Percentiles rank a stretch among this genome's conserved stretches.
phyloP scores from a whole-genome alignment of 64 coral and sea anemone species.

The Orbicella faveolata region DNA sequence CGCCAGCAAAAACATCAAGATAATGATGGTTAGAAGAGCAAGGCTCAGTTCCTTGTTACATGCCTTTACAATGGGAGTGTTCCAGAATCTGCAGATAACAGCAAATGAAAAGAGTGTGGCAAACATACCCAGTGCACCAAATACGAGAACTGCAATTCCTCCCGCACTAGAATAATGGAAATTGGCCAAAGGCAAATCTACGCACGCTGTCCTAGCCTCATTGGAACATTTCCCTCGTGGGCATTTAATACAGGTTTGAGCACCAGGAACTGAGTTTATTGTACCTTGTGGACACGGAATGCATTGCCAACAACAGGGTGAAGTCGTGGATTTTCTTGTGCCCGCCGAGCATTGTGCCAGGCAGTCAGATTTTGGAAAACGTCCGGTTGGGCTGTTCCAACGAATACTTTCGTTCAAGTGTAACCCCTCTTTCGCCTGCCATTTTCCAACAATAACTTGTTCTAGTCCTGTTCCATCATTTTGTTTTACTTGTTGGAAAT shows the following conservation, averaged over 20 bases:
- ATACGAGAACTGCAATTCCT: slow-evolving; percentile 23
- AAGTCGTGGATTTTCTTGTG: slow-evolving; percentile 20
- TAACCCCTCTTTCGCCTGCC: neutral
- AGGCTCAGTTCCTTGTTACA: slow-evolving; percentile 58
- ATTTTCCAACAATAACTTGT: neutral
- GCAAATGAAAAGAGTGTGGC: slow-evolving; percentile 13
- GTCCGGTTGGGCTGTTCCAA: slow-evolving; percentile 34
- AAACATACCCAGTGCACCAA: slow-evolving; percentile 45
- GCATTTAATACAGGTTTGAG: slow-evolving; percentile 58
- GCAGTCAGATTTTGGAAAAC: slow-evolving; percentile 54
- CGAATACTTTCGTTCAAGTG: neutral
- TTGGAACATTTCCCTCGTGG: slow-evolving; percentile 5
- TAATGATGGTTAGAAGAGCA: slow-evolving; percentile 28
- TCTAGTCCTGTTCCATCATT: neutral
- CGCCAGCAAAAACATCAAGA: neutral
- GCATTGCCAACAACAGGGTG: slow-evolving; percentile 74
- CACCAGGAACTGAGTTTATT: slow-evolving; percentile 16
- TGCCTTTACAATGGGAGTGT: slow-evolving; percentile 73
- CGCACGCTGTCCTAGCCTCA: slow-evolving; percentile 18
- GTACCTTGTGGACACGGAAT: slow-evolving; percentile 9
- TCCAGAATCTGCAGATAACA: slow-evolving; percentile 49
- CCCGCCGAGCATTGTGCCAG: slow-evolving; percentile 44
- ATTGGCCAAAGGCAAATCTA: slow-evolving; percentile 25
- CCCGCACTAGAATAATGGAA: neutral
- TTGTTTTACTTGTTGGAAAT: neutral